These are phyloP conservation scores for Epizoanthus rinbou DNA, from an alignment of 92 coral and sea anemone species.

Conservation along the genomic window DNA sequence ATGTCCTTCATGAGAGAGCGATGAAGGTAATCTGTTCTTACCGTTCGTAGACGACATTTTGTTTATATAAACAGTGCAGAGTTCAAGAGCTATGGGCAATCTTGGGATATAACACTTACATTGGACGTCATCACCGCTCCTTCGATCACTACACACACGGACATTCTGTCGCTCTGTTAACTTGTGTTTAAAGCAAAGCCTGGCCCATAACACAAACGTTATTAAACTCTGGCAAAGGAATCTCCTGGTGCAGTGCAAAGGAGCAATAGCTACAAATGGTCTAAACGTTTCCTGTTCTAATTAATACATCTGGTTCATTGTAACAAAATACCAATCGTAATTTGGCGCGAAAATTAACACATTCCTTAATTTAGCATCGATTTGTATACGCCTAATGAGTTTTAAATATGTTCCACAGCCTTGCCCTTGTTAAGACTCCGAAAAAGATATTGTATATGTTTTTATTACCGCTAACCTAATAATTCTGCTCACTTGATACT, in stretches of 20 bases:
- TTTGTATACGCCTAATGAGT: too few species aligned
- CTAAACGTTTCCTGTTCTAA: constrained; percentile 28
- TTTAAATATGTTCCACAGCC: too few species aligned
- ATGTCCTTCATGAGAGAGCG: constrained; percentile 19
- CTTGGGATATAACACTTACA: too few species aligned
- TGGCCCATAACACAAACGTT: neutral
- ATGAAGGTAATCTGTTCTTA: constrained; percentile 31
- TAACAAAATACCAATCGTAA: neutral
- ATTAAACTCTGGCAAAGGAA: neutral
- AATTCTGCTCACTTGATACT: too few species aligned
- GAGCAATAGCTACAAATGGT: neutral
- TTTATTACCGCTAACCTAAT: too few species aligned
- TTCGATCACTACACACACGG: neutral
- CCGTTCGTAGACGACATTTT: constrained; percentile 31
- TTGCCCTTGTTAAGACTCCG: too few species aligned
- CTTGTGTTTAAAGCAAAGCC: neutral
- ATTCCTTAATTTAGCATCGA: neutral
- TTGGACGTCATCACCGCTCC: neutral
- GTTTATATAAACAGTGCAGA: constrained; percentile 2
- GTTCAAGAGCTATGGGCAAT: neutral
- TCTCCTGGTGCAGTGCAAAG: neutral
- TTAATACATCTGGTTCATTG: constrained; percentile 8
- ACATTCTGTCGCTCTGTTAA: neutral
- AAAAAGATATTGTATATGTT: too few species aligned
- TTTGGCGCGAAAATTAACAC: constrained; percentile 36